Percentiles rank a stretch among this genome's conserved stretches.
Conservation (phyloP, 2,797 vertebrate species). For the Pseudochirops corinnae region DNA sequence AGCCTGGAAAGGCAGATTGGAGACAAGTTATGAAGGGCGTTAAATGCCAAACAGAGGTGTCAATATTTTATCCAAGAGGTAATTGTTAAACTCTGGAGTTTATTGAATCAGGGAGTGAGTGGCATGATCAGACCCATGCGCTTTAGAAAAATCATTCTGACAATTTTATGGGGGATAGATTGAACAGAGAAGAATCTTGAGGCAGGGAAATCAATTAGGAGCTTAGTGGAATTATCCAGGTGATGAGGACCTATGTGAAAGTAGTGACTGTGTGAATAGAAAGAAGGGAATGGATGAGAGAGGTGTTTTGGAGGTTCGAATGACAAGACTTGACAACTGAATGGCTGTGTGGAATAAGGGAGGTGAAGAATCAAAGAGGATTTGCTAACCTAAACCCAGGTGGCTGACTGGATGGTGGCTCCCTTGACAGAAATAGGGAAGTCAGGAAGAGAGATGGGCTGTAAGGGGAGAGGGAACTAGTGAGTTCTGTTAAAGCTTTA, state of each 20-base stretch:
- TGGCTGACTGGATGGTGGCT: neutral
- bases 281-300: neutral
- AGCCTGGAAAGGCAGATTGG: neutral
- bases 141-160: neutral
- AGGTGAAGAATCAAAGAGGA: neutral
- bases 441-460: neutral
- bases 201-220: neutral
- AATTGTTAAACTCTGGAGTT: neutral
- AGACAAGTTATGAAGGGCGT: neutral
- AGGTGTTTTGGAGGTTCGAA: neutral
- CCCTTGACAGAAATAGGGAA: neutral
- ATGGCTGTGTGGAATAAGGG: neutral
- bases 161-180: neutral
- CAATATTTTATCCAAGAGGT: neutral
- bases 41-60: neutral
- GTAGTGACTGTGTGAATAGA: neutral
- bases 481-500: neutral
- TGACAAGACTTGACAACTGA: neutral
- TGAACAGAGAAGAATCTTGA: neutral
- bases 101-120: neutral
- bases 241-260: neutral
- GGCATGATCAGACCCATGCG: neutral
- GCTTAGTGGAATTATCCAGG: neutral
- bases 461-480: neutral
- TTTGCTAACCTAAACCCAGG: neutral